These are phyloP conservation scores for Argyrosomus regius DNA, from an alignment of 2,797 vertebrate genomes.

Conservation along the genomic window DNA sequence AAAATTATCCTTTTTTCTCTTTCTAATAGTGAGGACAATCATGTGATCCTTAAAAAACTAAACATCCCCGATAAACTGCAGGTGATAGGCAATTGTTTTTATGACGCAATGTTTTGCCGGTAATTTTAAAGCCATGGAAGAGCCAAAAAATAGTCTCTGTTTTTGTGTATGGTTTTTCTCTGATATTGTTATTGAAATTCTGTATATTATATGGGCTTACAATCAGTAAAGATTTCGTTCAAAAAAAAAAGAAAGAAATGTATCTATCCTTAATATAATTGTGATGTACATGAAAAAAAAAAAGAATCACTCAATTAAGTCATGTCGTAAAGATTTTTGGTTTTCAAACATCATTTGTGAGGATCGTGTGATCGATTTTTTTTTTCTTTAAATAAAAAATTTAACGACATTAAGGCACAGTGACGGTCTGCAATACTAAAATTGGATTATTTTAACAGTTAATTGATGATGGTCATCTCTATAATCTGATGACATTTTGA, in stretches of 20 bases:
- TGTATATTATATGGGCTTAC: conserved; percentile 73
- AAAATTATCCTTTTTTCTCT: background rate
- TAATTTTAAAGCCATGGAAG: conserved; percentile 68
- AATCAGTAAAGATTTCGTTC: conserved; percentile 72
- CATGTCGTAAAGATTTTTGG: background rate
- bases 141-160: conserved; percentile 63
- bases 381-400: background rate
- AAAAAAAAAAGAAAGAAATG: conserved; percentile 30
- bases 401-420: background rate
- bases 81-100: conserved; percentile 45
- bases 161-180: conserved; percentile 72
- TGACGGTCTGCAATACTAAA: background rate
- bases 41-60: conserved; percentile 53
- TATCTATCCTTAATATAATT: conserved; percentile 21
- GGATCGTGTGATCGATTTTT: background rate
- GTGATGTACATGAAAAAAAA: conserved; percentile 1
- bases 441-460: background rate
- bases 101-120: conserved; percentile 47
- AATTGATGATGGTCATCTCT: conserved; percentile 3
- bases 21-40: conserved; percentile 72
- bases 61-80: conserved; percentile 42
- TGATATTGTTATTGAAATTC: conserved; percentile 76
- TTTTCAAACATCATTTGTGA: conserved; percentile 14
- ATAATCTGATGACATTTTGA: background rate
- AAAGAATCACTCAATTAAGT: background rate